phyloP scores from a whole-genome alignment of 2,888 invertebrate species.

The Mechanitis messenoides region DNA sequence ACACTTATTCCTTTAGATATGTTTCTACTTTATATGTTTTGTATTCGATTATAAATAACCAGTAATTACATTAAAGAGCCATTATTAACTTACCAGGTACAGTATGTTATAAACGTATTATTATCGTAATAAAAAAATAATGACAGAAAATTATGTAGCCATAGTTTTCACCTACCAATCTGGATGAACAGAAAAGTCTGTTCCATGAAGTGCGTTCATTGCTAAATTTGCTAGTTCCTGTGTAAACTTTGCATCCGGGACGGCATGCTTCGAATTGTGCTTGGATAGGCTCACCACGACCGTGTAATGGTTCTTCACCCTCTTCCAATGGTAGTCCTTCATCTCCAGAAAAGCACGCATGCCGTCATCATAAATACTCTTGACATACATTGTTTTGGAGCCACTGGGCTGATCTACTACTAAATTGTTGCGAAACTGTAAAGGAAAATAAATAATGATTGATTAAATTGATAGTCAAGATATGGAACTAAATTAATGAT shows the following conservation, averaged over 20 bases:
- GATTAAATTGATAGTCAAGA: not conserved
- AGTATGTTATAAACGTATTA: too few species aligned
- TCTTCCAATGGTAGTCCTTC: constrained; percentile 59
- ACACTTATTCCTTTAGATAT: too few species aligned
- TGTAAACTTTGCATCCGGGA: constrained; percentile 47
- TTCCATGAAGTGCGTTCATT: constrained; percentile 46
- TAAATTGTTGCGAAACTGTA: constrained; percentile 55
- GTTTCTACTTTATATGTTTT: too few species aligned
- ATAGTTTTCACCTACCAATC: constrained; percentile 49
- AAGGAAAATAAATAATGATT: constrained; percentile 19
- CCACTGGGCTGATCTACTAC: constrained; percentile 51
- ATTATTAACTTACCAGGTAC: too few species aligned
- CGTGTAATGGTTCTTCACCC: constrained; percentile 63
- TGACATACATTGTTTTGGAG: constrained; percentile 47
- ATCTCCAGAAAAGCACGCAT: constrained; percentile 54
- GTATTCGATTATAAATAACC: too few species aligned
- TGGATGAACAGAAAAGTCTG: constrained; percentile 60
- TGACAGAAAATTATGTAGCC: not conserved
- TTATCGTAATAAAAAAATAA: too few species aligned
- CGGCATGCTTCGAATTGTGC: constrained; percentile 46
- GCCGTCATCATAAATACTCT: constrained; percentile 57
- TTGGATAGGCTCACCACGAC: constrained; percentile 56
- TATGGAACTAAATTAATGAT: too few species aligned
- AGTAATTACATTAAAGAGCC: too few species aligned
- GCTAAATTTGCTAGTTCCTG: constrained; percentile 53